Base-by-base conservation (phyloP, 1,140 invertebrate species). In the Trichonephila inaurata region DNA sequence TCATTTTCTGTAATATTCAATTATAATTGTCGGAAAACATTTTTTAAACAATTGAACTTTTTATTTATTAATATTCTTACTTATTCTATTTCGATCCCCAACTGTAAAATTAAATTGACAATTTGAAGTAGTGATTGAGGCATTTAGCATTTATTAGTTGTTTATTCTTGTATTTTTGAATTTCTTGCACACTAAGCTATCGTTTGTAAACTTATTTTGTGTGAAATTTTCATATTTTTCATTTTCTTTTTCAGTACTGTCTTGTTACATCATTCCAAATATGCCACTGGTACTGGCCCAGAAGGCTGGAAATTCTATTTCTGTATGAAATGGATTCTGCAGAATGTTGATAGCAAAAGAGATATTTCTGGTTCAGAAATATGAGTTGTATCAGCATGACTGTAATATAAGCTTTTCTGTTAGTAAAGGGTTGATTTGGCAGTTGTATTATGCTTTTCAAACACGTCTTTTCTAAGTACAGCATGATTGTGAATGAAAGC, bases 391-490 rank as follows among this genome's bases (percentile, higher is more conserved):
- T 24, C 18, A 28, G 72, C 72, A 19, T 77, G 72, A 28, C 18
- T 18, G 14, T 77, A 33, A 40, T 28, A 33, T 77, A 69, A 21
- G 33, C 28, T 77, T 28, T 85, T 33, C 5, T 40, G 28, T 16
- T 19, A n/a, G 62, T 88, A 88, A 77, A 44, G n/a, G 89, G 89
- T 91, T 91, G 89, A 91, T 91, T 91, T 91, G 89, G 89, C 72
- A 21, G 24, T 4, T 82, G 51, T 91, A 21, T 16, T 33, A 28
- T 72, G 24, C 40, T 18, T 88, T 62, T 62, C 21, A 24, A 88
- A 21, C 24, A 64, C 86, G 14, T 28, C 66, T 51, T 21, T 24
- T 89, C 72, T 18, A 33, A 24, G n/a, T 61, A 28, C 19, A 19
- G 61, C 8, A 28, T 88, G 16, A 16, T 44, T 64, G 8, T 88